phyloP scores from a whole-genome alignment of 2,888 invertebrate species.

The Pseudococcus jackbeardsleyi region DNA sequence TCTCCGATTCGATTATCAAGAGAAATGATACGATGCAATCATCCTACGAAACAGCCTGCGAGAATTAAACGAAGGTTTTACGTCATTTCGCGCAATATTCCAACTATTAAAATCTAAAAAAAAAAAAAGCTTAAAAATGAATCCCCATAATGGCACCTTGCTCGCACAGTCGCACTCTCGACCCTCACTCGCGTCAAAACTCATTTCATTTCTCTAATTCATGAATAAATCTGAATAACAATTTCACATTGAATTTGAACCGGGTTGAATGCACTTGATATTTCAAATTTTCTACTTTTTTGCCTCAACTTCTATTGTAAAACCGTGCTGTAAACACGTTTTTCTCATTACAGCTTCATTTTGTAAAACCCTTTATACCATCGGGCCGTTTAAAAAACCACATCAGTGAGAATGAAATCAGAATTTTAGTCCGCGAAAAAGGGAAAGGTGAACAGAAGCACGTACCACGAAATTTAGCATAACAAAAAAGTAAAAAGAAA shows the following conservation, averaged over 20 bases:
- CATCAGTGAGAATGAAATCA: not conserved
- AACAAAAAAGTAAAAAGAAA: not conserved
- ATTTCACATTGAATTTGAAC: not conserved
- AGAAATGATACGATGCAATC: too few relatives aligned
- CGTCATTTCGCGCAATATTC: too few relatives aligned
- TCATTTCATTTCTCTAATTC: conserved; percentile 20
- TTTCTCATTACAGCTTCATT: conserved; percentile 37
- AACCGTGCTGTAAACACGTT: not conserved
- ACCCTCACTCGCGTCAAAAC: not conserved
- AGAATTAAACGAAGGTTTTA: too few relatives aligned
- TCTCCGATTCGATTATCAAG: too few relatives aligned
- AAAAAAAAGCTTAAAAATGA: not conserved
- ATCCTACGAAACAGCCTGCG: too few relatives aligned
- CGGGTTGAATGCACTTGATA: conserved; percentile 10
- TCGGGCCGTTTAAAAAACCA: not conserved
- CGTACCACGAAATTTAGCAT: conserved; percentile 20
- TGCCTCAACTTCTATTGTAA: not conserved
- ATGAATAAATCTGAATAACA: conserved; percentile 43
- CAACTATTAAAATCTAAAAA: not conserved
- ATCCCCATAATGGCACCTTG: not conserved
- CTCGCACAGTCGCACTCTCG: not conserved
- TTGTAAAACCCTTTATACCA: not conserved
- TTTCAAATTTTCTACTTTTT: not conserved
- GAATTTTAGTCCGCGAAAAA: not conserved
- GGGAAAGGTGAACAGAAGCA: not conserved